Conservation (phyloP, 2,113 vertebrate species). For the Camelus bactrianus region DNA sequence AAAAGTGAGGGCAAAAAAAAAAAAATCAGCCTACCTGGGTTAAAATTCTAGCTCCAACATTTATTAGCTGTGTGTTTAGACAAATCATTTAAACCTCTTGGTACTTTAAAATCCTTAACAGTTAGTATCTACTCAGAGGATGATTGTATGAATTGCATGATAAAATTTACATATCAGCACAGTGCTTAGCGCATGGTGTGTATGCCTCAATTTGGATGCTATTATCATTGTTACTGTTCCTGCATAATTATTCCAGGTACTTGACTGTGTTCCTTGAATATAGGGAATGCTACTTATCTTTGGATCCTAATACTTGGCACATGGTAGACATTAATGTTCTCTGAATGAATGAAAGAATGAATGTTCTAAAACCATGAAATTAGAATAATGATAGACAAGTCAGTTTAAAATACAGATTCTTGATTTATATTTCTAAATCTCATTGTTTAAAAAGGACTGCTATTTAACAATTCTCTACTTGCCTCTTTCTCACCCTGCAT, state of each 20-base stretch:
- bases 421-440: neutral
- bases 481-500: neutral
- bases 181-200: neutral
- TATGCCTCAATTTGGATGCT: neutral
- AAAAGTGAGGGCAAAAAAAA: conserved; percentile 34
- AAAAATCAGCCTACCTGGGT: neutral
- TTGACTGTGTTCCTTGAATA: neutral
- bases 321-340: neutral
- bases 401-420: conserved; percentile 21
- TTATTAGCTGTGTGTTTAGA: neutral
- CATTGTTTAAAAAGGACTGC: neutral
- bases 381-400: neutral
- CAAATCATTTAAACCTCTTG: conserved; percentile 4
- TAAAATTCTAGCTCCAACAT: conserved; percentile 10
- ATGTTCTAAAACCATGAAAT: neutral
- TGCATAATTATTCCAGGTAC: neutral
- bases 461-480: neutral
- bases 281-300: neutral
- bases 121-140: neutral
- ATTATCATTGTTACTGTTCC: neutral
- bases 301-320: neutral
- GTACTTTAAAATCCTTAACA: neutral
- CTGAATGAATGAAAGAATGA: neutral
- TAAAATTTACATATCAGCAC: neutral
- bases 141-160: neutral